Conservation (phyloP, 2,797 vertebrate genomes). For the Acanthurus leucopareius region DNA sequence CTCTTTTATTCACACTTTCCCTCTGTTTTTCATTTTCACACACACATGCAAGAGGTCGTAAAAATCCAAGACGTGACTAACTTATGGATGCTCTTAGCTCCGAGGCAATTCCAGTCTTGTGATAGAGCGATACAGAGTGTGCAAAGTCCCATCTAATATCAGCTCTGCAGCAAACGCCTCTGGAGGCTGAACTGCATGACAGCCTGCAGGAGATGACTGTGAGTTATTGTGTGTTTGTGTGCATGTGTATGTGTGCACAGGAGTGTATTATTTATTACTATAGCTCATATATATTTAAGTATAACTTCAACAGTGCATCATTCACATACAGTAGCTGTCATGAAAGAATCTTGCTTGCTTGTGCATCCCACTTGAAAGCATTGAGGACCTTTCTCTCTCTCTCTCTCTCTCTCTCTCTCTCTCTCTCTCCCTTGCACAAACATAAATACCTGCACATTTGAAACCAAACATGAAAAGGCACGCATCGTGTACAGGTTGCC, state of each 20-base stretch:
- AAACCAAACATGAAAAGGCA: constrained; percentile 47
- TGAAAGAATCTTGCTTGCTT: neutral
- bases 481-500: constrained; percentile 21
- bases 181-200: constrained; percentile 29
- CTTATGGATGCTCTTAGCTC: constrained; percentile 23
- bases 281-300: constrained; percentile 65
- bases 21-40: constrained; percentile 23
- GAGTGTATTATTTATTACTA: constrained; percentile 60
- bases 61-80: constrained; percentile 4
- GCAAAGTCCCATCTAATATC: constrained; percentile 25
- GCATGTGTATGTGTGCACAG: neutral
- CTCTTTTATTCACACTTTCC: constrained; percentile 3
- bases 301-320: constrained; percentile 20
- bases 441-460: constrained; percentile 30
- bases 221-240: neutral
- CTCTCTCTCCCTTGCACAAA: neutral
- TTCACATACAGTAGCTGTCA: constrained; percentile 46
- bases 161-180: constrained; percentile 17
- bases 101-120: constrained; percentile 22
- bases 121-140: constrained; percentile 21
- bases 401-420: neutral
- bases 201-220: constrained; percentile 12
- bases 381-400: neutral
- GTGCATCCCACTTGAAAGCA: constrained; percentile 28
- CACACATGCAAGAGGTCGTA: constrained; percentile 29